Evolutionary conservation across 2,113 vertebrate species (phyloP), one percentile per base, ranked within the genome.

Genomic region (Corvus cornix): DNA sequence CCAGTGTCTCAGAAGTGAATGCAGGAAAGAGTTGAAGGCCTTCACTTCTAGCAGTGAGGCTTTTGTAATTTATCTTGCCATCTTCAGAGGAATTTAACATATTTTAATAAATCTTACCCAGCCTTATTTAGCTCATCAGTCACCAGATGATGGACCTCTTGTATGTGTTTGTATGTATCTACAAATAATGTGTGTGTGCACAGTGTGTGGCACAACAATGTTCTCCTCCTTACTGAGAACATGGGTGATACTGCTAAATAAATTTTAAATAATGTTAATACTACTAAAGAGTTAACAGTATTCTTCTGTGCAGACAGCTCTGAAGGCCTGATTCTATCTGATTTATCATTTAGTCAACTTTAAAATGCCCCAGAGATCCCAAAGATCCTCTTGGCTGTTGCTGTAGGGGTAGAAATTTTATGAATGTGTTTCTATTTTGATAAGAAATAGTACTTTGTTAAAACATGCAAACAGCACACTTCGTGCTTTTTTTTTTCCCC

Each of bases 321-420:
- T 78, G 75, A 95, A 86, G 63, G 72, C 68, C 37, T 0, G 2
- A n/a, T 59, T 84, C 48, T 72, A 5, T 84, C 28, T 78, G 96
- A 90, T 88, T 96, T 96, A 78, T 77, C 30, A 1, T 86, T 92
- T 72, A 84, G 88, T 78, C 74, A 67, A 79, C 64, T 89, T 90
- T 53, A 87, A 91, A 96, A 85, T 43, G 39, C 82, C 59, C 79
- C 63, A 70, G 60, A 86, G 87, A 85, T 80, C 81, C 78, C 59
- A 52, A n/a, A 73, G 91, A 83, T 96, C 72, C 64, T 74, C 85
- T 94, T 93, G 79, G 85, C 75, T 92, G 56, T 87, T 90, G 86
- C 85, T 84, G n/a, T 27, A 87, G 83, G 80, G 69, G 41, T 84
- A 87, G 69, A 48, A 89, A 68, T 77, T 87, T 14, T 7, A 62